A percentile compares a stretch with the other conserved stretches of the same genome.
Evolutionary conservation across 1,140 invertebrate genomes (phyloP).

Genomic region (Pemphigus obesinymphae): DNA sequence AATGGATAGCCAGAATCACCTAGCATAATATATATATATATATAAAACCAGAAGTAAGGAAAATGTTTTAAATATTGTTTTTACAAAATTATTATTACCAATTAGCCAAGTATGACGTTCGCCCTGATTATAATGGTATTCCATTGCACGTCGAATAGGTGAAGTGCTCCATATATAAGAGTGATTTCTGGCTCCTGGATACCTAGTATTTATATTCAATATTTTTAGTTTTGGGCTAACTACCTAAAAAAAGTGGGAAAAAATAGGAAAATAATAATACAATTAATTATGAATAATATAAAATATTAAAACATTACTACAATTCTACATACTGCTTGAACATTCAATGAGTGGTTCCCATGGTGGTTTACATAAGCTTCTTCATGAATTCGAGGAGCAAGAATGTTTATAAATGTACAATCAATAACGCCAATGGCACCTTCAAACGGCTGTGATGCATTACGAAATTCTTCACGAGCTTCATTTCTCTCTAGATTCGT

Average conservation of each 20-base stretch:
- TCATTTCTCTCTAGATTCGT: neutral
- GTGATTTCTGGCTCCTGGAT: conserved; percentile 45
- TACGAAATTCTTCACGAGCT: neutral
- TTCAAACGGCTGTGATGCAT: conserved; percentile 17
- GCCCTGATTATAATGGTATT: neutral
- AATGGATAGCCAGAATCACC: conserved; percentile 45
- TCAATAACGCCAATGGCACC: neutral
- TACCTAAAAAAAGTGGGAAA: conserved; percentile 43
- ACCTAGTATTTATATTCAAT: conserved; percentile 45
- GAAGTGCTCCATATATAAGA: conserved; percentile 45
- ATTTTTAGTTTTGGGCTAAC: conserved; percentile 44
- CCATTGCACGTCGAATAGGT: conserved; percentile 23
- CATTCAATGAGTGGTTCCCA: conserved; percentile 49
- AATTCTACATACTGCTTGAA: conserved; percentile 46
- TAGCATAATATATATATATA: neutral
- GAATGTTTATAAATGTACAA: conserved; percentile 9
- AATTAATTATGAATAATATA: neutral
- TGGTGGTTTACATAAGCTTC: conserved; percentile 48
- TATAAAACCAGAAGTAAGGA: too few species aligned
- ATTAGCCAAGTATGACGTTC: conserved; percentile 28
- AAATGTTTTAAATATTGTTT: neutral
- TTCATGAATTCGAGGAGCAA: neutral
- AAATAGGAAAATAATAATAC: too few species aligned
- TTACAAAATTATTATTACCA: conserved; percentile 11
- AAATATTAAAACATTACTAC: conserved; percentile 31